Percentiles rank a stretch among this genome's conserved stretches.
Evolutionary conservation across 2,113 vertebrate genomes (phyloP).

Genomic region (Aphyosemion australe): DNA sequence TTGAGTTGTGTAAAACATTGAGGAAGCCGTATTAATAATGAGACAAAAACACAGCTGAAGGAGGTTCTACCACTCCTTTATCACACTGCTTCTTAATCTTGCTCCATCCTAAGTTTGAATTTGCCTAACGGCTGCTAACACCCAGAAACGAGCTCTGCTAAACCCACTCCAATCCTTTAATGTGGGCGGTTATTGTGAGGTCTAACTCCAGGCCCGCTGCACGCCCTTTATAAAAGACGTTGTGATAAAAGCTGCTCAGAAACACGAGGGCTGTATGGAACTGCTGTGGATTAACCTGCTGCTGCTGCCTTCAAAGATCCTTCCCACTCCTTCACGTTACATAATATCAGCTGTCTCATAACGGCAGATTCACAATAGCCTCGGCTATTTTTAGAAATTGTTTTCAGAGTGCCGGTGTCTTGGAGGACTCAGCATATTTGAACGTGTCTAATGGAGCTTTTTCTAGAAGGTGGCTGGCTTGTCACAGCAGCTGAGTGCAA

Average conservation of each 20-base stretch:
- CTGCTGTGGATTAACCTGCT: constrained; percentile 38
- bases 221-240: neutral
- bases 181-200: too few species aligned
- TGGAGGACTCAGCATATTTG: constrained; percentile 30
- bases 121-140: too few species aligned
- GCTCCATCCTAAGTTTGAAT: too few species aligned
- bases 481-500: constrained; percentile 36
- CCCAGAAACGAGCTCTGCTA: too few species aligned
- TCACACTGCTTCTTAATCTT: too few species aligned
- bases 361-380: constrained; percentile 46
- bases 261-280: neutral
- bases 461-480: constrained; percentile 45
- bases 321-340: constrained; percentile 15
- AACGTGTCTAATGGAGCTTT: constrained; percentile 41
- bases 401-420: constrained; percentile 41
- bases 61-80: too few species aligned
- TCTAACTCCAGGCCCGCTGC: too few species aligned
- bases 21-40: too few species aligned
- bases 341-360: constrained; percentile 41
- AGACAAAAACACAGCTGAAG: too few species aligned
- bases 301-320: constrained; percentile 23
- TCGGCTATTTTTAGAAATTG: constrained; percentile 63
- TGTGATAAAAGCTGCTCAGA: constrained; percentile 12
- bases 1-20: too few species aligned
- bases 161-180: too few species aligned